Conservation (phyloP, 2,113 vertebrate genomes). For the Cervus canadensis region DNA sequence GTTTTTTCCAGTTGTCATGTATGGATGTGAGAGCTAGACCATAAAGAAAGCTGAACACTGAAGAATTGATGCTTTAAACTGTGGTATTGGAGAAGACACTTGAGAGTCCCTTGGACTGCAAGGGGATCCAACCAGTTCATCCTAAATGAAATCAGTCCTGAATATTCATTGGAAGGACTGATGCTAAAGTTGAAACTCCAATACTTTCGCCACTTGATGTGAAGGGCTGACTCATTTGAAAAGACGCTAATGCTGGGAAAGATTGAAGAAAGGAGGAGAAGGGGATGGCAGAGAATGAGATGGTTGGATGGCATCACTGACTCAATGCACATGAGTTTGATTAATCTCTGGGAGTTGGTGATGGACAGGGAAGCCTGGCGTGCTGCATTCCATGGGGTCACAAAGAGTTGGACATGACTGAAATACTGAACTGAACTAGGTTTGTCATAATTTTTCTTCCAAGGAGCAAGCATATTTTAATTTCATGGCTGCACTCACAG, state of each 20-base stretch:
- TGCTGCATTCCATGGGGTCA: rapidly evolving
- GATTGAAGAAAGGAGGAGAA: background rate
- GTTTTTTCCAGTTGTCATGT: background rate
- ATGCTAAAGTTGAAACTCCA: background rate
- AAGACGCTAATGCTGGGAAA: background rate
- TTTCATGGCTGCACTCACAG: background rate
- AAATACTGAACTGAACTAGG: background rate
- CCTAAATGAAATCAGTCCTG: background rate
- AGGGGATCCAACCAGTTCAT: background rate
- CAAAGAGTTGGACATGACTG: background rate
- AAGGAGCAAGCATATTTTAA: background rate
- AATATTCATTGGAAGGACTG: background rate
- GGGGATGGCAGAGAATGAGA: rapidly evolving
- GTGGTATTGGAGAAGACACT: background rate
- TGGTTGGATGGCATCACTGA: background rate
- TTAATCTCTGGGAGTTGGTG: background rate
- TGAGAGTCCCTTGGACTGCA: background rate
- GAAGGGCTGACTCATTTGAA: background rate
- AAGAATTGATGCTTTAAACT: background rate
- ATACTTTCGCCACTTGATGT: background rate
- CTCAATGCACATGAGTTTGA: background rate
- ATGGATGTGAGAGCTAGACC: background rate
- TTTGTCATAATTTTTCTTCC: background rate
- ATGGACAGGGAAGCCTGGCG: background rate
- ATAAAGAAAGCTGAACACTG: background rate